Conservation (phyloP, 2,113 vertebrate genomes). For the Psilopogon haemacephalus region DNA sequence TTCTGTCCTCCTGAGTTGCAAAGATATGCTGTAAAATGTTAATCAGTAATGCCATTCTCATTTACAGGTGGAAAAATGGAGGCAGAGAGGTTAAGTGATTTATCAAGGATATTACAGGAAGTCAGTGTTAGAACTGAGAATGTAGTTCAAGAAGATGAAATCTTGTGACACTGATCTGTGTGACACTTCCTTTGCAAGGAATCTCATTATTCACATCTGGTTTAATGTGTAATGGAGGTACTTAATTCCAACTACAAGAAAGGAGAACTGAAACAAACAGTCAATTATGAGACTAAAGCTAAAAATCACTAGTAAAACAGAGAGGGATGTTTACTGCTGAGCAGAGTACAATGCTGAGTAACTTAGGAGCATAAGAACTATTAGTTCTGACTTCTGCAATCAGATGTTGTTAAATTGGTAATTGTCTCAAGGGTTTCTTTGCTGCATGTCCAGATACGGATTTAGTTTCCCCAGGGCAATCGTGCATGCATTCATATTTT, state of each 20-base stretch:
- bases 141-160: neutral
- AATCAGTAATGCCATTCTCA: neutral
- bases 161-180: neutral
- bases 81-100: neutral
- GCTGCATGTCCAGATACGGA: conserved; percentile 45
- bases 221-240: neutral
- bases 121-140: neutral
- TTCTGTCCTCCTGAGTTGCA: neutral
- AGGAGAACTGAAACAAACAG: neutral
- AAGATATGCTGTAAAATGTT: neutral
- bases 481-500: conserved; percentile 30
- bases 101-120: neutral
- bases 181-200: neutral
- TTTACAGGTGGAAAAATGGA: neutral
- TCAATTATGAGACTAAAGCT: neutral
- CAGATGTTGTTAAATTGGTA: conserved; percentile 8
- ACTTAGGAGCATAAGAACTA: neutral
- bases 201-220: neutral
- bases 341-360: neutral
- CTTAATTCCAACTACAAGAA: neutral
- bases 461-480: conserved; percentile 7
- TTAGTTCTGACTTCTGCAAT: neutral
- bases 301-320: neutral
- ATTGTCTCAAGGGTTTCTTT: neutral
- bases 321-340: neutral